Conservation (phyloP, 23 tunicate genomes). For the Ascidia mentula region DNA sequence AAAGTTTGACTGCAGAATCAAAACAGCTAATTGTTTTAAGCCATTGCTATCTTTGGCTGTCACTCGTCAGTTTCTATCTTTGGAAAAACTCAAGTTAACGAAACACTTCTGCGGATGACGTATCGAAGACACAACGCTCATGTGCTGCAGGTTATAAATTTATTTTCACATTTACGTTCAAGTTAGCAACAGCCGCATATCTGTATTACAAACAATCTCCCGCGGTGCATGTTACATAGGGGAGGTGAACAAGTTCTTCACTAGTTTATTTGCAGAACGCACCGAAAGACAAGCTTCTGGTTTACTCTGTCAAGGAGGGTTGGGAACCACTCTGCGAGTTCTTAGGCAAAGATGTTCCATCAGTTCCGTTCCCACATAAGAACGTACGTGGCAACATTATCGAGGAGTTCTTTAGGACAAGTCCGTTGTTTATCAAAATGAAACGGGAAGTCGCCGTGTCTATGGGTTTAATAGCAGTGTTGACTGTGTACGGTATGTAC, state of each 20-base stretch:
- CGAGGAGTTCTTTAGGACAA: not conserved
- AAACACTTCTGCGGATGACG: not conserved
- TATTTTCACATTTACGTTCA: too few relatives aligned
- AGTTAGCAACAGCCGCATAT: too few relatives aligned
- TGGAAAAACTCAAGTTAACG: not conserved
- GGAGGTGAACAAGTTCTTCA: too few relatives aligned
- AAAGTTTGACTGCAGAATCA: too few relatives aligned
- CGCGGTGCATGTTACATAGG: too few relatives aligned
- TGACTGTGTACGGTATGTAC: not conserved
- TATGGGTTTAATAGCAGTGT: not conserved
- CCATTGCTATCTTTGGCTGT: not conserved
- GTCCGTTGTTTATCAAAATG: not conserved
- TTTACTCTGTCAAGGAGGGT: not conserved
- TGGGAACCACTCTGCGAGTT: not conserved
- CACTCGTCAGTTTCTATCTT: not conserved
- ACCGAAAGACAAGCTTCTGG: not conserved
- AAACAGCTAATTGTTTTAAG: too few relatives aligned
- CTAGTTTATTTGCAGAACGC: not conserved
- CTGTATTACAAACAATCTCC: too few relatives aligned
- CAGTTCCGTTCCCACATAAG: not conserved
- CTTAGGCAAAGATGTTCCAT: not conserved
- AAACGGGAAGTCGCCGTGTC: not conserved
- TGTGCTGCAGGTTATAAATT: not conserved
- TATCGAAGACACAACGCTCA: not conserved
- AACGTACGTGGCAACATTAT: not conserved